Percentiles rank a stretch among this genome's conserved stretches.
phyloP scores from a whole-genome alignment of 2,888 invertebrate genomes.

The Trachelus tabidus region DNA sequence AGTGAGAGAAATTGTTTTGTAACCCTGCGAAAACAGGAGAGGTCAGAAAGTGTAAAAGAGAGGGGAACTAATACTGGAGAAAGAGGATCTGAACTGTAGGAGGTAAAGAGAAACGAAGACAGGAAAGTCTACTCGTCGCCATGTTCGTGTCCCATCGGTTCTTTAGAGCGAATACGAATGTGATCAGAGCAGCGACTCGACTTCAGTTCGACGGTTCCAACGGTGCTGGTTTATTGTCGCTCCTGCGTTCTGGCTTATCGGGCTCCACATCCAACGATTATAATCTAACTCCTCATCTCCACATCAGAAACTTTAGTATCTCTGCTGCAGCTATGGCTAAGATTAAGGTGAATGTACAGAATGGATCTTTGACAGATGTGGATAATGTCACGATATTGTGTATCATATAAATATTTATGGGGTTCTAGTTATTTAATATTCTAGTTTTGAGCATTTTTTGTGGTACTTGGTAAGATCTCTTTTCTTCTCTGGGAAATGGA shows the following conservation, averaged over 20 bases:
- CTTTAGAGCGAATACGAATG: conserved; percentile 38
- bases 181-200: conserved; percentile 39
- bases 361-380: neutral
- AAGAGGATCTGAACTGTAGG: neutral
- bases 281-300: neutral
- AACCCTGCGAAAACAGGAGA: conserved; percentile 8
- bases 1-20: conserved; percentile 9
- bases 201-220: conserved; percentile 30
- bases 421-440: too few relatives aligned
- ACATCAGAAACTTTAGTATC: conserved; percentile 31
- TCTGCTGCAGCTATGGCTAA: conserved; percentile 54
- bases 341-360: conserved; percentile 50
- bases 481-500: too few relatives aligned
- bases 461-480: too few relatives aligned
- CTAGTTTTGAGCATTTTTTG: too few relatives aligned
- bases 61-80: conserved; percentile 8
- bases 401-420: too few relatives aligned
- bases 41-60: conserved; percentile 14
- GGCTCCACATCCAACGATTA: neutral
- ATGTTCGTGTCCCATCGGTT: conserved; percentile 53
- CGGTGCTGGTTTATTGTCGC: conserved; percentile 29
- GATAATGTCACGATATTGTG: too few relatives aligned
- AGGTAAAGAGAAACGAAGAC: too few relatives aligned
- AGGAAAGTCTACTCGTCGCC: conserved; percentile 30
- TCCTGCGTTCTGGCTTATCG: conserved; percentile 10